Percentiles rank a stretch among this genome's conserved stretches.
phyloP scores from a whole-genome alignment of 2,888 invertebrate species.

The Limnephilus auricula region DNA sequence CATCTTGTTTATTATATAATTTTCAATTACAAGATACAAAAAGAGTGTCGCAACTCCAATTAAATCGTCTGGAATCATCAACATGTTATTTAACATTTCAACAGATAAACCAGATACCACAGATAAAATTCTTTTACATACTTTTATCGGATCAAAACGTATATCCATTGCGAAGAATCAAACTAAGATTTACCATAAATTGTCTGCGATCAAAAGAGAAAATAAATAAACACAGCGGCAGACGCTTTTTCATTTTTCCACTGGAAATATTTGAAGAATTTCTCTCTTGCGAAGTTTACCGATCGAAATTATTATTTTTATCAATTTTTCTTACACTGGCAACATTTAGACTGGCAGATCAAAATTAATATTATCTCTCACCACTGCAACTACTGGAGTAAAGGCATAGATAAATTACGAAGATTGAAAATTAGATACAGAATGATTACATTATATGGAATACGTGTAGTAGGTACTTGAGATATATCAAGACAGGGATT shows the following conservation, averaged over 20 bases:
- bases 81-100: background rate
- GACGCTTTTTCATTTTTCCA: background rate
- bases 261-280: conserved; percentile 32
- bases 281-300: background rate
- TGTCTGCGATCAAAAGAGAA: conserved; percentile 23
- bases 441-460: background rate
- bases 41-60: background rate
- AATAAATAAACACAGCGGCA: conserved; percentile 31
- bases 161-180: conserved; percentile 21
- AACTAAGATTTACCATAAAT: background rate
- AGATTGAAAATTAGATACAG: background rate
- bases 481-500: background rate
- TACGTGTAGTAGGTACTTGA: background rate
- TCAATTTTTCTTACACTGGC: conserved; percentile 6
- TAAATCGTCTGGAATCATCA: background rate
- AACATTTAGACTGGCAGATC: background rate
- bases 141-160: background rate
- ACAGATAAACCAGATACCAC: background rate
- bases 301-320: background rate
- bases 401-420: background rate
- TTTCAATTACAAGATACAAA: background rate
- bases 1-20: background rate
- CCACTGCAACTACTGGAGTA: background rate
- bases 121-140: background rate
- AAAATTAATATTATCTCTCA: background rate